Evolutionary conservation across 2,797 vertebrate species (phyloP).

Genomic region (Chloroceryle amazona): DNA sequence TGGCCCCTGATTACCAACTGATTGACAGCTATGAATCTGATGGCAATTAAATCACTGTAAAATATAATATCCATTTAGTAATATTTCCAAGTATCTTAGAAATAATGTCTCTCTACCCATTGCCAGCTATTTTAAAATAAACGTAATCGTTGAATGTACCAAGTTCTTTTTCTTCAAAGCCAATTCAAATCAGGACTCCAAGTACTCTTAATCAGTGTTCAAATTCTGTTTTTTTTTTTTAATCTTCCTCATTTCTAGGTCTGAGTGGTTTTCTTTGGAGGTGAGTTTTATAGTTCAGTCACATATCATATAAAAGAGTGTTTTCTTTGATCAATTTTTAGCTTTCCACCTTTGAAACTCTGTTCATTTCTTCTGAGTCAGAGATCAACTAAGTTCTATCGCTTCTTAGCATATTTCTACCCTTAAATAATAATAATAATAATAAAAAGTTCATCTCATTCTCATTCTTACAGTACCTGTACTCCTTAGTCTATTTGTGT

Average conservation of each 20-base stretch:
- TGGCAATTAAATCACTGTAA: background rate
- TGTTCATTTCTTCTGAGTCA: conserved; percentile 3
- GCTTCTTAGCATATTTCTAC: conserved; percentile 14
- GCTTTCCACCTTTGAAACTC: conserved; percentile 19
- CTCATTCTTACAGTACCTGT: background rate
- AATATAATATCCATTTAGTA: background rate
- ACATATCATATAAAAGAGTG: background rate
- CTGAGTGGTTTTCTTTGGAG: background rate
- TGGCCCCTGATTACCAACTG: background rate
- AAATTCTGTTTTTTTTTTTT: background rate
- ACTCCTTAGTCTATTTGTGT: background rate
- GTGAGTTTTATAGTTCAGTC: conserved; percentile 24
- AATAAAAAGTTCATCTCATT: background rate
- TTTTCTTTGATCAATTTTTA: conserved; percentile 56
- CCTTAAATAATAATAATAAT: background rate
- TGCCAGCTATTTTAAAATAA: background rate
- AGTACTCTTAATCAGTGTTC: background rate
- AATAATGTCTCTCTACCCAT: background rate
- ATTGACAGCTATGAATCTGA: background rate
- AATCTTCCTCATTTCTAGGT: background rate
- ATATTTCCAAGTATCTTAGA: background rate
- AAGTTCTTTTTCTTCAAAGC: background rate
- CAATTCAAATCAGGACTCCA: background rate
- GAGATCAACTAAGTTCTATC: background rate
- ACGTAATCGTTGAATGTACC: background rate